Percentiles rank a stretch among this genome's conserved stretches.
Evolutionary conservation across 1,140 invertebrate species (phyloP).

Genomic region (Neodiprion lecontei): DNA sequence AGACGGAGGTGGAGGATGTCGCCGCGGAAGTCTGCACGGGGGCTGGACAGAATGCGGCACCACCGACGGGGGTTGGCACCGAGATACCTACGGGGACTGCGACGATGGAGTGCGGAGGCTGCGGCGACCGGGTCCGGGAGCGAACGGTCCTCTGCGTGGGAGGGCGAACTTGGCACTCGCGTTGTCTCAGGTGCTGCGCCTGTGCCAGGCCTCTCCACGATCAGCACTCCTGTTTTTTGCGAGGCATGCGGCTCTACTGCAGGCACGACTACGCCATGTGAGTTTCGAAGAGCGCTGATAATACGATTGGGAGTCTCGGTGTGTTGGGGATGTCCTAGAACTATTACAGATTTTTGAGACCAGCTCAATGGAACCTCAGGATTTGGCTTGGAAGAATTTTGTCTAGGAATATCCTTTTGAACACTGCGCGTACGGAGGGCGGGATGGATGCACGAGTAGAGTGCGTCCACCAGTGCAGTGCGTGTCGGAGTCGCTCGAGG

Average conservation of each 20-base stretch:
- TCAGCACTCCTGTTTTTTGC: conserved; percentile 58
- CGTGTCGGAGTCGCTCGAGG: too few species aligned
- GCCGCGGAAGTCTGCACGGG: conserved; percentile 43
- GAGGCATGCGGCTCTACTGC: conserved; percentile 57
- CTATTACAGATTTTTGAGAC: too few species aligned
- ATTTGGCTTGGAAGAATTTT: too few species aligned
- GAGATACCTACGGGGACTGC: neutral
- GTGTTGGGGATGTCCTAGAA: too few species aligned
- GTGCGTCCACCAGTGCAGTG: too few species aligned
- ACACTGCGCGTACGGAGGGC: too few species aligned
- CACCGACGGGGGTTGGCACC: neutral
- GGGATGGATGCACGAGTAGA: too few species aligned
- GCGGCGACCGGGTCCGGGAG: neutral
- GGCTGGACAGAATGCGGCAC: conserved; percentile 12
- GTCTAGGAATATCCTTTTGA: too few species aligned
- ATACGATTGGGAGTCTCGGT: too few species aligned
- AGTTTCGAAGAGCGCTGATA: conserved; percentile 31
- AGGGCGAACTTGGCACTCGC: neutral
- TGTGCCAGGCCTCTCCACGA: conserved; percentile 52
- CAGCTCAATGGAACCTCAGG: too few species aligned
- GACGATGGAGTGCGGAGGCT: neutral
- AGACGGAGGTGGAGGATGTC: conserved; percentile 52
- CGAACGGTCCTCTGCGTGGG: neutral
- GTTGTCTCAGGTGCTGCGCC: conserved; percentile 1
- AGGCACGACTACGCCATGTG: conserved; percentile 58